Percentiles rank a stretch among this genome's conserved stretches.
Conservation (phyloP, 2,797 vertebrate species). For the Phrynocephalus guinanensis region DNA sequence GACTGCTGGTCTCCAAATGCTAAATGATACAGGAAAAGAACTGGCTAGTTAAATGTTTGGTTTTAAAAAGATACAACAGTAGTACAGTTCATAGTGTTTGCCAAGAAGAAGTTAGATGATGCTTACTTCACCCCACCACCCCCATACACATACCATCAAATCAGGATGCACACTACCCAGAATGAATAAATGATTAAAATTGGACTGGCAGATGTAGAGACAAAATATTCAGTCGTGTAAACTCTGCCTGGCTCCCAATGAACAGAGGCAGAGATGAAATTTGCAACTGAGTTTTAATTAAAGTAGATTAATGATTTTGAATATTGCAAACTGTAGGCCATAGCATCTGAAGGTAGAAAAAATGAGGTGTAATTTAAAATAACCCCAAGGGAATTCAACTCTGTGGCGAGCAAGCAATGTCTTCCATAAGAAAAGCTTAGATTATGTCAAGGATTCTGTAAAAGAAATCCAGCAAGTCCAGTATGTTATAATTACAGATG, state of each 20-base stretch:
- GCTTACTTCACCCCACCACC: neutral
- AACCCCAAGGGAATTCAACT: constrained; percentile 3
- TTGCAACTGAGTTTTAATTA: constrained; percentile 38
- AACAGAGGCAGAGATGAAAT: constrained; percentile 15
- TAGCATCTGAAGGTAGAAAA: neutral
- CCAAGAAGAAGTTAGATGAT: constrained; percentile 2
- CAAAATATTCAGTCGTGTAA: neutral
- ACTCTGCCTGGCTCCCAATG: neutral
- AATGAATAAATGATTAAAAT: constrained; percentile 7
- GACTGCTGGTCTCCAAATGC: neutral
- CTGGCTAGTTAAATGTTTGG: constrained; percentile 9
- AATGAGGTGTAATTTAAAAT: constrained; percentile 12
- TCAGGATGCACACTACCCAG: neutral
- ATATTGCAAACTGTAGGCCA: neutral
- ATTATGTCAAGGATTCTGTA: neutral
- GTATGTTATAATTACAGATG: constrained; percentile 12
- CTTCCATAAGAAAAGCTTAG: constrained; percentile 18
- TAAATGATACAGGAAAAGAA: constrained; percentile 6
- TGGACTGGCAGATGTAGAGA: neutral
- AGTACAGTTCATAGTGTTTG: neutral
- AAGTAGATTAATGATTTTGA: constrained; percentile 40
- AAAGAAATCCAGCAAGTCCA: neutral
- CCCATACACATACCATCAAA: neutral
- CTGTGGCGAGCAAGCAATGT: neutral
- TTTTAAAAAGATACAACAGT: neutral